These are phyloP conservation scores for Arctopsyche grandis DNA, from an alignment of 1,140 invertebrate species.

Conservation along the genomic window DNA sequence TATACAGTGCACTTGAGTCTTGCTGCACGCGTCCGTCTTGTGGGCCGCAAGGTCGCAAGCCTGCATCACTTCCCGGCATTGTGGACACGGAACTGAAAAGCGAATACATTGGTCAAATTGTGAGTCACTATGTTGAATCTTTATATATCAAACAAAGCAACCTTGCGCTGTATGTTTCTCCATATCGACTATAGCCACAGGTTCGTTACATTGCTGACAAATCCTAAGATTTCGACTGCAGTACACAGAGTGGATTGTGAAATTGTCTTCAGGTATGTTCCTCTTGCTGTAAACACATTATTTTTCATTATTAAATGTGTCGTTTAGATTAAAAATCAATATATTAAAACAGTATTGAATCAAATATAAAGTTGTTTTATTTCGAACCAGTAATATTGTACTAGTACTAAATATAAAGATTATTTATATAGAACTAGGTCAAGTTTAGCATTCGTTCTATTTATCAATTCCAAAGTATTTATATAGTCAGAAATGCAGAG, in stretches of 20 bases:
- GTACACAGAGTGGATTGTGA: conserved; percentile 61
- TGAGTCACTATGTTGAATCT: neutral
- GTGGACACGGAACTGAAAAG: conserved; percentile 44
- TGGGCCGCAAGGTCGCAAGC: conserved; percentile 61
- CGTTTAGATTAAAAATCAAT: neutral
- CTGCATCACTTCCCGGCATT: conserved; percentile 61
- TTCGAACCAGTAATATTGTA: neutral
- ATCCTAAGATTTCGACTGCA: conserved; percentile 61
- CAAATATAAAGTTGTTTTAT: neutral
- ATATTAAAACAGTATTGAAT: neutral
- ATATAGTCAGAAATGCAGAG: neutral
- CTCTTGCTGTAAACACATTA: conserved; percentile 54
- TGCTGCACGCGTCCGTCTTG: conserved; percentile 58
- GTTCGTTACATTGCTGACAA: conserved; percentile 64
- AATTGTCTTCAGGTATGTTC: conserved; percentile 60
- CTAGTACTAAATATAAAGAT: neutral
- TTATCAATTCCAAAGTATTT: neutral
- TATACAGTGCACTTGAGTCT: conserved; percentile 62
- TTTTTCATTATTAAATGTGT: no score
- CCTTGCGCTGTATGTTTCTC: conserved; percentile 56
- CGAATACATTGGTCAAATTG: neutral
- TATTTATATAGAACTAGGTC: neutral
- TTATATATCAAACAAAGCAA: conserved; percentile 8
- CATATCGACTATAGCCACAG: conserved; percentile 59
- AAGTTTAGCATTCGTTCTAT: neutral